phyloP scores from a whole-genome alignment of 2,113 vertebrate genomes.

The Nipponia nippon region DNA sequence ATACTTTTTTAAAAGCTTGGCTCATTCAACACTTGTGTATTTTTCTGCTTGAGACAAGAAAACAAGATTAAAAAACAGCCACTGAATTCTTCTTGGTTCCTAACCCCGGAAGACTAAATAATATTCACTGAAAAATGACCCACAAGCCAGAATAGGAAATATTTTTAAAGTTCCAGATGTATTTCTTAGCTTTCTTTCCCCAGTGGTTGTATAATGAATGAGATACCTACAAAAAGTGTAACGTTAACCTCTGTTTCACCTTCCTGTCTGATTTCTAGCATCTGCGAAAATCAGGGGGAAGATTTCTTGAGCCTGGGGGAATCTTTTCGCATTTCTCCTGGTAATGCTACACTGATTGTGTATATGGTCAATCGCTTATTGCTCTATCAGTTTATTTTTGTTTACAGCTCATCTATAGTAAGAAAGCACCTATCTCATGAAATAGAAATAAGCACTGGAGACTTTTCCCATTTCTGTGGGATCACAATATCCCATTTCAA shows the following conservation, averaged over 20 bases:
- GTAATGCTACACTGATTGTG: background rate
- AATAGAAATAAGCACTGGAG: background rate
- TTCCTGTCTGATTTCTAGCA: background rate
- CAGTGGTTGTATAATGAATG: conserved; percentile 1
- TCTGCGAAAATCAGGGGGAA: background rate
- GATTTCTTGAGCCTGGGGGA: background rate
- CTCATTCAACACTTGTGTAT: background rate
- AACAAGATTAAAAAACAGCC: background rate
- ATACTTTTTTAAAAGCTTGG: background rate
- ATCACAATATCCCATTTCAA: background rate
- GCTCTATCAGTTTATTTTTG: background rate
- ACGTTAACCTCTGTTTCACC: conserved; percentile 42
- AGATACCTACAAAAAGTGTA: conserved; percentile 11
- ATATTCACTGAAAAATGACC: conserved; percentile 14
- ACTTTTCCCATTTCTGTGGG: background rate
- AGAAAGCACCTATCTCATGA: background rate
- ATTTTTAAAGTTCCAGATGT: conserved; percentile 43
- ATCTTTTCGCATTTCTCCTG: background rate
- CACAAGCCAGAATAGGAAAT: background rate
- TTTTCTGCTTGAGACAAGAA: background rate
- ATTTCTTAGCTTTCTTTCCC: conserved; percentile 1
- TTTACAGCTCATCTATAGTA: background rate
- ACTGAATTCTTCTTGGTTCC: background rate
- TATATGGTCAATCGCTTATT: background rate
- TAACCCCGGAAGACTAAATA: conserved; percentile 10